phyloP scores from a whole-genome alignment of 2,888 invertebrate genomes.

The Chouioia cunea region DNA sequence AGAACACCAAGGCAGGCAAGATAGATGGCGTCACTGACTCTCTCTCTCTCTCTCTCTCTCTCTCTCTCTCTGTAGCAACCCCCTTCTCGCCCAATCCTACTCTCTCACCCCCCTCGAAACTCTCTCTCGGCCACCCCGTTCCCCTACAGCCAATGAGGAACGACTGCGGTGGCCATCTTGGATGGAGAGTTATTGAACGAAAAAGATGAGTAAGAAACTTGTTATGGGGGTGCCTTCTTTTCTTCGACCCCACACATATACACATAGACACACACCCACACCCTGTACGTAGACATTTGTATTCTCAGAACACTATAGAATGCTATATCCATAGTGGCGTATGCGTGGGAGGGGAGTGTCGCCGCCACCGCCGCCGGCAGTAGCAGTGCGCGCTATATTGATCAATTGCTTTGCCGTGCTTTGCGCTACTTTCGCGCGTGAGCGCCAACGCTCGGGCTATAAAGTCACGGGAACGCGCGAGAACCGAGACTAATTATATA shows the following conservation, averaged over 20 bases:
- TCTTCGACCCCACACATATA: constrained; percentile 40
- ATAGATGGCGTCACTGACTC: constrained; percentile 69
- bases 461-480: constrained; percentile 55
- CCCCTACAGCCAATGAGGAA: constrained; percentile 69
- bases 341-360: constrained; percentile 59
- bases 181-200: constrained; percentile 70
- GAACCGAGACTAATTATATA: constrained; percentile 64
- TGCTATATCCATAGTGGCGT: constrained; percentile 37
- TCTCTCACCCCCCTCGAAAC: constrained; percentile 28
- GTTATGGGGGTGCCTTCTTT: constrained; percentile 63
- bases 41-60: constrained; percentile 32
- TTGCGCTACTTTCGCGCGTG: constrained; percentile 63
- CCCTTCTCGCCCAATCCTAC: constrained; percentile 63
- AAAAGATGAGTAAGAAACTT: constrained; percentile 70
- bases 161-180: constrained; percentile 70
- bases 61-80: constrained; percentile 53
- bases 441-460: constrained; percentile 51
- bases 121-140: constrained; percentile 63
- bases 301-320: no score
- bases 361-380: constrained; percentile 47
- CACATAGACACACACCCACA: constrained; percentile 17
- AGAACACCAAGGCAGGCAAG: constrained; percentile 67
- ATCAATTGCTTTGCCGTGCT: constrained; percentile 68
- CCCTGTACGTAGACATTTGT: constrained; percentile 10
- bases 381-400: constrained; percentile 68